These are phyloP conservation scores for Phoeniculus purpureus DNA, from an alignment of 2,797 vertebrate genomes.

Conservation along the genomic window DNA sequence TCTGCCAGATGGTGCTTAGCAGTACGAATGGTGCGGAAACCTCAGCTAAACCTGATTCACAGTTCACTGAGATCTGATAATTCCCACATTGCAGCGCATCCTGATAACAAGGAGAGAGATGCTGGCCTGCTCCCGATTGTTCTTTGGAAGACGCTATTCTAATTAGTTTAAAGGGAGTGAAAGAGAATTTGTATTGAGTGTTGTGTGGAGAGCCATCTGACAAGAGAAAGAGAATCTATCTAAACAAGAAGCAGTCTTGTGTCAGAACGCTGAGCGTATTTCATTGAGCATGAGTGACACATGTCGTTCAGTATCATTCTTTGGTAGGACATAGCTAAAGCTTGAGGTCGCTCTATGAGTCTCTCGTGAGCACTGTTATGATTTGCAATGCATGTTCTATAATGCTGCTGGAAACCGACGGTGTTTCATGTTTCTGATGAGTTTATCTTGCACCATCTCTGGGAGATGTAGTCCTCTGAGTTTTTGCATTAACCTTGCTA, in stretches of 20 bases:
- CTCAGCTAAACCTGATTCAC: neutral
- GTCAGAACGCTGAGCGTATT: neutral
- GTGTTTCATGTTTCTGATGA: conserved; percentile 7
- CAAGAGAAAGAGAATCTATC: neutral
- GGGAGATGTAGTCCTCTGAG: neutral
- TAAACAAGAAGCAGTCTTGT: neutral
- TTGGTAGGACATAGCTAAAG: neutral
- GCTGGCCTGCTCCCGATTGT: neutral
- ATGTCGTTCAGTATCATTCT: neutral
- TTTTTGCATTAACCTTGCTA: conserved; percentile 5
- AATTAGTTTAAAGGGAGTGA: neutral
- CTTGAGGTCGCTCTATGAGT: neutral
- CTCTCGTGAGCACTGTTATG: neutral
- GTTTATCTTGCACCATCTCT: conserved; percentile 23
- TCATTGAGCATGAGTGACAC: neutral
- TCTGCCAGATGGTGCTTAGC: neutral
- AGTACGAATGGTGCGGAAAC: neutral
- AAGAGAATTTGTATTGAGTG: neutral
- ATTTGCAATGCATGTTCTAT: neutral
- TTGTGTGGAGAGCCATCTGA: neutral
- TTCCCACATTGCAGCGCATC: neutral
- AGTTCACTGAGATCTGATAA: neutral
- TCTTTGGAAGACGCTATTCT: neutral
- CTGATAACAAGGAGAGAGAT: neutral
- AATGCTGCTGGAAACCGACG: neutral